Evolutionary conservation across 2,113 vertebrate species (phyloP).

Genomic region (Gopherus evgoodei): DNA sequence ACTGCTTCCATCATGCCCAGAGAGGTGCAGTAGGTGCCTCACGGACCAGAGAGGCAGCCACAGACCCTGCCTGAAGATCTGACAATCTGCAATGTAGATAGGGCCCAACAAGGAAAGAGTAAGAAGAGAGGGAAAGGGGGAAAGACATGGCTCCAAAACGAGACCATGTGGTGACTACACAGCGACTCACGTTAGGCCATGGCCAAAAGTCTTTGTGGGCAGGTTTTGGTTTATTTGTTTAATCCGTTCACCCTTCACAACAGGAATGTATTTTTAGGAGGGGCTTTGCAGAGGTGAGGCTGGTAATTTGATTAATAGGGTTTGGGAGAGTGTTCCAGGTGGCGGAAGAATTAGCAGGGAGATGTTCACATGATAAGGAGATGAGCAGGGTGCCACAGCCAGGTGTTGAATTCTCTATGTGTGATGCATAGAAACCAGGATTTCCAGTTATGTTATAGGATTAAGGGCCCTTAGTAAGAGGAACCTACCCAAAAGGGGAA

Average conservation of each 20-base stretch:
- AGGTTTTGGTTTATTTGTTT: neutral
- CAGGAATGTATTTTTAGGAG: neutral
- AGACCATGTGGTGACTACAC: neutral
- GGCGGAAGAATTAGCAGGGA: neutral
- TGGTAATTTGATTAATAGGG: neutral
- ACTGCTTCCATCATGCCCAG: fast-evolving
- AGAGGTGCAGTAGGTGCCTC: neutral
- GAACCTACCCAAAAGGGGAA: neutral
- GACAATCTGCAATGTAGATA: neutral
- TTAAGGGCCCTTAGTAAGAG: fast-evolving
- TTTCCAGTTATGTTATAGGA: fast-evolving
- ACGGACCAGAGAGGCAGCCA: neutral
- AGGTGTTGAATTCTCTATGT: neutral
- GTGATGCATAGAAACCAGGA: neutral
- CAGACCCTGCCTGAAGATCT: neutral
- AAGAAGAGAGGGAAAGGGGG: neutral
- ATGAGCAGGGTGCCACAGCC: neutral
- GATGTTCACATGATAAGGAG: neutral
- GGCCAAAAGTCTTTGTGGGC: neutral
- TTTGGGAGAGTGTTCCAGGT: neutral
- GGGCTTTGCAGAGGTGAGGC: neutral
- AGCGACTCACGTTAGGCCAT: neutral
- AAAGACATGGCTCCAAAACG: neutral
- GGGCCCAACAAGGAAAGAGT: neutral
- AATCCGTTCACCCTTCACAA: neutral